Percentiles rank a stretch among this genome's conserved stretches.
Conservation (phyloP, 92 coral and sea anemone genomes). For the Palythoa heliodiscus region DNA sequence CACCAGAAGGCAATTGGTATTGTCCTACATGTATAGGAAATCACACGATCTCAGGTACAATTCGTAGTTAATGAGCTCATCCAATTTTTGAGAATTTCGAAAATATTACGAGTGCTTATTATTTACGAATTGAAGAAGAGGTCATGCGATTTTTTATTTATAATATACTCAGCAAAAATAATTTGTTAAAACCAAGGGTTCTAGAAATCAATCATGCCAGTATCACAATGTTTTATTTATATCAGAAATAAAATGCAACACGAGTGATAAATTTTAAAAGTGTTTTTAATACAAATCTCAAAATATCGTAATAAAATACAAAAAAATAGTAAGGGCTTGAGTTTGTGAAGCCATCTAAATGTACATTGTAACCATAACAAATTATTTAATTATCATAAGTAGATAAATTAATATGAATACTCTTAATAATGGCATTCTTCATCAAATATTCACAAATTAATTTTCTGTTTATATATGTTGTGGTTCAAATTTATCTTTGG, state of each 20-base stretch:
- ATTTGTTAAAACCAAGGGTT: constrained; percentile 1
- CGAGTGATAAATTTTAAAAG: constrained; percentile 2
- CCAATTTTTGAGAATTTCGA: constrained; percentile 2
- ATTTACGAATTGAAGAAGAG: constrained; percentile 5
- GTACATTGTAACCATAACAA: no score
- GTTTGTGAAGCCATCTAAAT: no score
- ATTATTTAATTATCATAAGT: no score
- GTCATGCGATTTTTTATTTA: constrained; percentile 16
- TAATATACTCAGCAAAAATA: constrained; percentile 15
- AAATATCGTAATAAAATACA: constrained; percentile 17
- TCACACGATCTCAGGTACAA: background rate
- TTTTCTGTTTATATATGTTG: no score
- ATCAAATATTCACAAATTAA: no score
- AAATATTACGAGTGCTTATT: constrained; percentile 13
- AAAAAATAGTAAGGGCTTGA: background rate
- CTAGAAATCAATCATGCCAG: constrained; percentile 21
- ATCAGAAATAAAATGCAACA: constrained; percentile 19
- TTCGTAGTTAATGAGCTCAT: background rate
- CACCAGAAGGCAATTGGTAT: constrained; percentile 53
- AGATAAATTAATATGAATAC: no score
- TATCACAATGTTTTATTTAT: constrained; percentile 20
- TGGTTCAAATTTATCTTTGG: no score
- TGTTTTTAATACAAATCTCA: constrained; percentile 9
- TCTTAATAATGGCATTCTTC: no score
- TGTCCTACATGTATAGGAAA: constrained; percentile 23